Percentiles rank a stretch among this genome's conserved stretches.
phyloP scores from a whole-genome alignment of 2,888 invertebrate species.

The Pheosia tremula region DNA sequence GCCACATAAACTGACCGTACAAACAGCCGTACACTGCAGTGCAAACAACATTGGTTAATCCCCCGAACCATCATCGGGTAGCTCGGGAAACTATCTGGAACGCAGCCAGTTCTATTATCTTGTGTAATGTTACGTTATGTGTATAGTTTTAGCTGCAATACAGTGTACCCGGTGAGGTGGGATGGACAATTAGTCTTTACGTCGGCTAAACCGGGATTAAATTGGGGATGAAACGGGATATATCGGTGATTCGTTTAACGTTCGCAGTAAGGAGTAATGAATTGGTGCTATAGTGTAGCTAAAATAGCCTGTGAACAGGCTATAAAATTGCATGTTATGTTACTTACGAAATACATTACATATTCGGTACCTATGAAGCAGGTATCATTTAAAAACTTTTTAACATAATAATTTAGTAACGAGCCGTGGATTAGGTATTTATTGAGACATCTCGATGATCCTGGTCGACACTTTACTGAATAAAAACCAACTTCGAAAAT shows the following conservation, averaged over 20 bases:
- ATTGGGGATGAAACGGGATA: conserved; percentile 3
- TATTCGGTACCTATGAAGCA: too few species aligned
- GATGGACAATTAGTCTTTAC: conserved; percentile 6
- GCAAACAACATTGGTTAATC: conserved; percentile 66
- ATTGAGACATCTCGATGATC: conserved; percentile 55
- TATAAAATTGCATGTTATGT: too few species aligned
- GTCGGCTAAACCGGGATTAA: background rate
- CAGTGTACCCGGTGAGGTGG: conserved; percentile 31
- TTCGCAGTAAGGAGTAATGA: background rate
- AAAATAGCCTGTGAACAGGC: too few species aligned
- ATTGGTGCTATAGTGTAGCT: background rate
- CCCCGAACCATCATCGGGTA: conserved; percentile 58
- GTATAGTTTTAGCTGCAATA: conserved; percentile 37
- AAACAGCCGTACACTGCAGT: conserved; percentile 37
- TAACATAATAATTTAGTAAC: conserved; percentile 71
- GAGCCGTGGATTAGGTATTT: conserved; percentile 69
- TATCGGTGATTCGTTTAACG: background rate
- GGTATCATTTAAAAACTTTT: too few species aligned
- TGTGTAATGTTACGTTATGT: conserved; percentile 28
- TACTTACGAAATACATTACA: too few species aligned
- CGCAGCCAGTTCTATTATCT: conserved; percentile 70
- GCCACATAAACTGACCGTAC: conserved; percentile 25
- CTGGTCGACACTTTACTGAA: conserved; percentile 5
- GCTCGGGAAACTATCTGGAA: conserved; percentile 62
- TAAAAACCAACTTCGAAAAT: too few species aligned